Conservation (phyloP, 2,888 invertebrate species). For the Standfussiana lucernea region DNA sequence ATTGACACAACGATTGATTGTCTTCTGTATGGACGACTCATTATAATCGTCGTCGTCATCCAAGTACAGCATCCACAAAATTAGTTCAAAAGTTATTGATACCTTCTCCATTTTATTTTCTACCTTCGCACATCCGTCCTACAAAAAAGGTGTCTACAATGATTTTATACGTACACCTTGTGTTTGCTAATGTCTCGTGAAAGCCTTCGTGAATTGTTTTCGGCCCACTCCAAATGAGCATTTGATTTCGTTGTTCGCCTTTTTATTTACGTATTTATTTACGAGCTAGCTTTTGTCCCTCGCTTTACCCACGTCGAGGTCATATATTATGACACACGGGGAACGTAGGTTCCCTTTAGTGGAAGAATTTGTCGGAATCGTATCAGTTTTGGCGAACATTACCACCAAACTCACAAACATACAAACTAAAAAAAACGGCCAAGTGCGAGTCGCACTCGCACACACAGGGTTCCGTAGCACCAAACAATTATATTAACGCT, state of each 20-base stretch:
- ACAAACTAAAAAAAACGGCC: no score
- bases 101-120: no score
- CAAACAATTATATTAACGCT: no score
- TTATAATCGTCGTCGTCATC: no score
- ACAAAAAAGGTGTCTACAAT: slow-evolving; percentile 21
- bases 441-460: no score
- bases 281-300: not conserved
- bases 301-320: not conserved
- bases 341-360: not conserved
- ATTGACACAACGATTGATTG: no score
- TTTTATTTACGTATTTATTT: slow-evolving; percentile 31
- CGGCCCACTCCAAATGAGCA: slow-evolving; percentile 42
- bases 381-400: not conserved
- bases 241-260: slow-evolving; percentile 40
- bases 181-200: slow-evolving; percentile 44
- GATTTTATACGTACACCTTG: slow-evolving; percentile 31
- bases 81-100: not conserved
- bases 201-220: slow-evolving; percentile 45
- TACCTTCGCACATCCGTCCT: not conserved
- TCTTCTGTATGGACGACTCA: no score
- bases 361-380: not conserved
- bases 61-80: not conserved
- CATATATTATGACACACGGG: not conserved
- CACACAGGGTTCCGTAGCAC: no score
- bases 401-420: not conserved